Base-by-base conservation (phyloP, 2,888 invertebrate species). In the Phymatocera aterrima region DNA sequence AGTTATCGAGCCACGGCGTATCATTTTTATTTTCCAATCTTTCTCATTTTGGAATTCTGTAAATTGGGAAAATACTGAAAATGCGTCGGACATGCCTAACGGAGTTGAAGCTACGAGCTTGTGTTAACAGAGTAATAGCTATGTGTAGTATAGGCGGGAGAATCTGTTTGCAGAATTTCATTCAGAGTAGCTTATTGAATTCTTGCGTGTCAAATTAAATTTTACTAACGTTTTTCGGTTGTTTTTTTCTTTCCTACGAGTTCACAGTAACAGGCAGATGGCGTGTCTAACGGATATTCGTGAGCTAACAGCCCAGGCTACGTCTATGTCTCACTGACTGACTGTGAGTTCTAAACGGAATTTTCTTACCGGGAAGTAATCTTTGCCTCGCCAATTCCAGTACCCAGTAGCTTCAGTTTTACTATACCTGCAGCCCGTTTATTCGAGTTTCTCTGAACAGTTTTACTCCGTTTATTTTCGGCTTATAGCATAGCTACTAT, bases 121-220 rank as follows among this genome's bases (percentile, higher is more conserved):
- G n/a, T n/a, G n/a, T 18, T 57, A 12, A 18, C 57, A 12, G 28
- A 28, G n/a, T n/a, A n/a, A 57, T 12, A 21, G 21, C 57, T 57
- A 28, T 57, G 21, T 51, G 3, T 28, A 57, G 8, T n/a, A 64
- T 34, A 3, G 18, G 5, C 6, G 61, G 18, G 15, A 37, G 37
- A 51, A 43, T 51, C 51, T 31, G 34, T 72, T 72, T 34, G 72
- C 8, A 72, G 72, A 51, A 72, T 34, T 72, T 72, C 40, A 46
- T 51, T 72, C 51, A 24, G 18, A n/a, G 46, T 34, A 72, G 72
- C 72, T 72, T 72, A 72, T 72, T 72, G 72, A 72, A 72, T 72
- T 72, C 72, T 72, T 51, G 72, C 72, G 72, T 72, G 72, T 72
- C 51, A 51, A 72, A 72, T 72, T 72, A 72, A 72, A 72, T 72